Percentiles rank a stretch among this genome's conserved stretches.
These are phyloP conservation scores for Xenopus laevis DNA, from an alignment of 2,113 vertebrate species.

Conservation along the genomic window DNA sequence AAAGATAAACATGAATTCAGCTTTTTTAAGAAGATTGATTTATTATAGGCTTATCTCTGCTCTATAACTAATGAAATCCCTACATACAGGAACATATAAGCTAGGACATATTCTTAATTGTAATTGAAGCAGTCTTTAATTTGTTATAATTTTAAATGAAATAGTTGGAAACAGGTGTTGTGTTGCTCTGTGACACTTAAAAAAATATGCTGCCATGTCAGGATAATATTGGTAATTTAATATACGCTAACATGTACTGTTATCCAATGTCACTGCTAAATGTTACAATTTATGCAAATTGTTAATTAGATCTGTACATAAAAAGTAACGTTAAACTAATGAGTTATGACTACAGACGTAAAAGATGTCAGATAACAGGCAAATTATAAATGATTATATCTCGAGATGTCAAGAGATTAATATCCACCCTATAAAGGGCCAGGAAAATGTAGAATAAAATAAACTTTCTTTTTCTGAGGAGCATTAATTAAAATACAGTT, in stretches of 20 bases:
- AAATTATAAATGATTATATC: slow-evolving; percentile 3
- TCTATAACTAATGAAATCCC: background rate
- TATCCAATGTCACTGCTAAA: slow-evolving; percentile 15
- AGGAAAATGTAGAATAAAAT: background rate
- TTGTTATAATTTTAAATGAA: background rate
- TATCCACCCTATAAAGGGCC: background rate
- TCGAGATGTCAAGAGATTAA: background rate
- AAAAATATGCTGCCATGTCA: slow-evolving; percentile 2
- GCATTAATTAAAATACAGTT: too few relatives aligned
- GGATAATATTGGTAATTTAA: slow-evolving; percentile 1
- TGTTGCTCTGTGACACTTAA: background rate
- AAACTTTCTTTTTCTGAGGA: background rate
- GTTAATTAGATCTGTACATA: slow-evolving; percentile 4
- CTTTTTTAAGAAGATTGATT: too few relatives aligned
- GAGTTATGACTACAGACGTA: slow-evolving; percentile 11
- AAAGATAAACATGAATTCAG: too few relatives aligned
- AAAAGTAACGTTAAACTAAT: slow-evolving; percentile 9
- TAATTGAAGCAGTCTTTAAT: slow-evolving; percentile 8
- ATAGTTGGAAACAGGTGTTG: slow-evolving; percentile 26
- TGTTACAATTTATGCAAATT: slow-evolving; percentile 1
- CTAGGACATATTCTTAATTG: slow-evolving; percentile 12
- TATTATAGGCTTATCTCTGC: background rate
- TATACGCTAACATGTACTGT: slow-evolving; percentile 3
- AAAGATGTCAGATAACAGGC: background rate
- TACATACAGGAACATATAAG: background rate